Base-by-base conservation (phyloP, 2,888 invertebrate genomes). In the Coelinius sp. region DNA sequence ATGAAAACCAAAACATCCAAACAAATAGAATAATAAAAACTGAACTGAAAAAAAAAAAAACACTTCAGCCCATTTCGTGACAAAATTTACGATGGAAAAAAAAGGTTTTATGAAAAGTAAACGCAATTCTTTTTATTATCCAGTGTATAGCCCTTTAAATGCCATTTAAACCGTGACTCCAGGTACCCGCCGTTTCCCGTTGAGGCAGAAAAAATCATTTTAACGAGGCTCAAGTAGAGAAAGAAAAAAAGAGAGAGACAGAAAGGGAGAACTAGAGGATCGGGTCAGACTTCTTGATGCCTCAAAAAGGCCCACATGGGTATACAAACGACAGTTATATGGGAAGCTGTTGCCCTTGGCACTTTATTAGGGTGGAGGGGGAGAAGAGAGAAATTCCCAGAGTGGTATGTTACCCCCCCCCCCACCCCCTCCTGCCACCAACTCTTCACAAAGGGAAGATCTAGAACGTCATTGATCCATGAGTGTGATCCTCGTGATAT, bases 81-180 rank as follows among this genome's bases (percentile, higher is more conserved):
- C 10, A 8, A 10, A 38, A 38, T 38, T 38, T 38, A 38, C 38
- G 38, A 38, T 38, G 10, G 38, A 46, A 46, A 20, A 52, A 52
- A 2, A 25, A 24, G 2, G 24, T 24, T 52, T 52, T 52, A 5
- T 52, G 10, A 52, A 22, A n/a, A 52, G 52, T 24, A 22, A 52
- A 20, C 17, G 52, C 52, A 52, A 52, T 52, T 52, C 52, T 52
- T 22, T 52, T 52, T 52, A 52, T 52, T 52, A 52, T 52, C 52
- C 25, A 17, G 12, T 24, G 24, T 70, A 41, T 71, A 77, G 79
- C 71, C 76, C 76, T 81, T 80, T 80, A 78, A 81, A 80, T 77
- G 77, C 78, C 81, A 75, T 80, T 81, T 81, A 81, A 80, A 81
- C 76, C 80, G 77, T 82, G 82, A 81, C 80, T 81, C 70, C 68